Evolutionary conservation across 2,888 invertebrate species (phyloP).

Genomic region (Chaitophorus viminalis): DNA sequence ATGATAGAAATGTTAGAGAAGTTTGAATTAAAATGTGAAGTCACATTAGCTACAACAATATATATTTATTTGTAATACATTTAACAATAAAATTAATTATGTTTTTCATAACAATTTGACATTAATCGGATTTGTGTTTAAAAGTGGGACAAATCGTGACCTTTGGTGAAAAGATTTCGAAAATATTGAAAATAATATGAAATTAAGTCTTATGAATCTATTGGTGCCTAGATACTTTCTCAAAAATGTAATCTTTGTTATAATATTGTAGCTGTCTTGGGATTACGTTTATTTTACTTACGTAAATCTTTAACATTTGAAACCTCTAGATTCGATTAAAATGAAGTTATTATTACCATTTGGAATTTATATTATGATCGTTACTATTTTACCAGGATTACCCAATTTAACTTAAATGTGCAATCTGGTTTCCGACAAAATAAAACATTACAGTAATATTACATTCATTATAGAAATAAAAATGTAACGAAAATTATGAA

Average conservation of each 20-base stretch:
- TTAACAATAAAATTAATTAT: neutral
- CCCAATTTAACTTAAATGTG: neutral
- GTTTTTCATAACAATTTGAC: neutral
- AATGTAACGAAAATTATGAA: neutral
- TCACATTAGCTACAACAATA: no score
- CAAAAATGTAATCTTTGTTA: neutral
- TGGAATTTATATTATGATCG: neutral
- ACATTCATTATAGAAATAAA: neutral
- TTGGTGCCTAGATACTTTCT: neutral
- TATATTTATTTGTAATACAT: no score
- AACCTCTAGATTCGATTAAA: neutral
- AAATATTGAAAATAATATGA: neutral
- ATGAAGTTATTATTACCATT: neutral
- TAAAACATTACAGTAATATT: neutral
- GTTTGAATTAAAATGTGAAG: no score
- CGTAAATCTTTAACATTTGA: neutral
- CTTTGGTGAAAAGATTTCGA: neutral
- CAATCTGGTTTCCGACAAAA: neutral
- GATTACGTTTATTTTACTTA: neutral
- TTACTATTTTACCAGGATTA: neutral
- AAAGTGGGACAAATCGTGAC: neutral
- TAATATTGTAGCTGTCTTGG: neutral
- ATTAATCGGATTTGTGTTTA: neutral
- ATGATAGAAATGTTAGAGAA: no score
- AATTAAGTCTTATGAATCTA: neutral